Conservation (phyloP, 2,113 vertebrate species). For the Phaethornis superciliosus region DNA sequence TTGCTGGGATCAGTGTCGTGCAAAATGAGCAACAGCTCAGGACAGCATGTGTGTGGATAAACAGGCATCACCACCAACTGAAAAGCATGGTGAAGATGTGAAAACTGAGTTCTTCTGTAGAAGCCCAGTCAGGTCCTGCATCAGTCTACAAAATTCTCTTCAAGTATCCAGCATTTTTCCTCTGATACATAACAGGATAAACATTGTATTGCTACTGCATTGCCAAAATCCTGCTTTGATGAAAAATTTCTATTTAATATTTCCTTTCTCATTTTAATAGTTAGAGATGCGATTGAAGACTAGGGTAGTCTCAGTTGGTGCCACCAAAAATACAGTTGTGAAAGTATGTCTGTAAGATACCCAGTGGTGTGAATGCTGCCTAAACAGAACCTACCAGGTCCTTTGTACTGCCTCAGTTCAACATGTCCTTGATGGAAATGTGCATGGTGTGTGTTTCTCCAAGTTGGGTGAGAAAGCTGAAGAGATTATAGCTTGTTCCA, state of each 20-base stretch:
- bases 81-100: background rate
- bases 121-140: background rate
- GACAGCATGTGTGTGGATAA: background rate
- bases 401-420: background rate
- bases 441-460: background rate
- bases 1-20: background rate
- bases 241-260: background rate
- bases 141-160: background rate
- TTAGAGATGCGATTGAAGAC: background rate
- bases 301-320: background rate
- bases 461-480: background rate
- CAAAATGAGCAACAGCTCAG: slow-evolving; percentile 1
- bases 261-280: background rate
- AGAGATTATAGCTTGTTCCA: background rate
- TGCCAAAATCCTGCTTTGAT: background rate
- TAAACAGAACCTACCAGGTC: background rate
- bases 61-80: background rate
- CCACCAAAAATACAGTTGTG: background rate
- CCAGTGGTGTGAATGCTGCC: background rate
- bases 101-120: background rate
- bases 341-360: background rate
- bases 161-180: background rate
- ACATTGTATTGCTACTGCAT: background rate
- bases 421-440: background rate
- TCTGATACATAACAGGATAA: background rate